These are phyloP conservation scores for Baryphthengus martii DNA, from an alignment of 2,113 vertebrate genomes.

Conservation along the genomic window DNA sequence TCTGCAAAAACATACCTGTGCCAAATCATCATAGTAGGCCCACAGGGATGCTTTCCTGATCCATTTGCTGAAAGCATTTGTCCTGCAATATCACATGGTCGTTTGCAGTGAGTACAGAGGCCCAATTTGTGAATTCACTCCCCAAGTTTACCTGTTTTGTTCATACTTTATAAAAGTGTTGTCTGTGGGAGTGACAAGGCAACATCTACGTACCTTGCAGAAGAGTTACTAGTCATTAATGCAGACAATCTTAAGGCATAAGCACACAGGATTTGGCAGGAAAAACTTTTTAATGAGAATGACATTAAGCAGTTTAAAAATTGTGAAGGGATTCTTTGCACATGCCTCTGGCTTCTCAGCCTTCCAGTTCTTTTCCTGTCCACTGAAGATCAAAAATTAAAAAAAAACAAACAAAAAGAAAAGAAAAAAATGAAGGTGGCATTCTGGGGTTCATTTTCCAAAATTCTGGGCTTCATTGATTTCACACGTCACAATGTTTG, in stretches of 20 bases:
- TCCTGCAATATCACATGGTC: not conserved
- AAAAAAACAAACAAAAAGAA: not conserved
- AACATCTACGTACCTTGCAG: not conserved
- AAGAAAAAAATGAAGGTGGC: not conserved
- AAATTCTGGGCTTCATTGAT: not conserved
- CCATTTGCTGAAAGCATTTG: not conserved
- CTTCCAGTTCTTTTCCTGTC: not conserved
- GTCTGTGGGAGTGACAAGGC: not conserved
- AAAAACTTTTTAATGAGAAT: constrained; percentile 18
- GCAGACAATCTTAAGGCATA: not conserved
- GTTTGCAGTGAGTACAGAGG: not conserved
- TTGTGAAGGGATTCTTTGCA: not conserved
- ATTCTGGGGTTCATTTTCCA: not conserved
- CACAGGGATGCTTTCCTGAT: not conserved
- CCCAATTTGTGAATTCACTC: not conserved
- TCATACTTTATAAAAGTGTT: not conserved
- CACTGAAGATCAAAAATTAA: not conserved
- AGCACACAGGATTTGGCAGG: constrained; percentile 4
- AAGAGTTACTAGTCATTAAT: not conserved
- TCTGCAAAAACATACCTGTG: not conserved
- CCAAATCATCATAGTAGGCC: not conserved
- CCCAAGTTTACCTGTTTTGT: not conserved
- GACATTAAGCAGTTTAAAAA: not conserved
- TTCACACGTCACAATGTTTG: not conserved
- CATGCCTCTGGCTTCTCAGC: not conserved